Percentiles rank a stretch among this genome's conserved stretches.
These are phyloP conservation scores for Phlogophora meticulosa DNA, from an alignment of 2,888 invertebrate species.

Conservation along the genomic window DNA sequence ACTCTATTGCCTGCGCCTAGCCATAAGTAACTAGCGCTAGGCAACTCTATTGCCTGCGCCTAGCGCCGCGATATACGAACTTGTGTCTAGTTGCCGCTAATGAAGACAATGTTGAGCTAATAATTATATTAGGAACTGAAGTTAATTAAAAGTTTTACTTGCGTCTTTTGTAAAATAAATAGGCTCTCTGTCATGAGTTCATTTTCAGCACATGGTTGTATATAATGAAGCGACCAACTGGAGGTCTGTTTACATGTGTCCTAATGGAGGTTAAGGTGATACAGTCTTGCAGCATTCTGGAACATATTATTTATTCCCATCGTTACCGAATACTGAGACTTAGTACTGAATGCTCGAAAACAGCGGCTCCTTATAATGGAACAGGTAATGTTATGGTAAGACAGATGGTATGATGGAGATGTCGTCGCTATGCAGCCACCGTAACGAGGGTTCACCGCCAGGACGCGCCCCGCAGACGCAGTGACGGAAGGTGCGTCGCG, in stretches of 20 bases:
- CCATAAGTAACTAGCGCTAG: neutral
- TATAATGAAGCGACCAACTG: neutral
- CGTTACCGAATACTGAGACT: conserved; percentile 3
- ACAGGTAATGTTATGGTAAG: neutral
- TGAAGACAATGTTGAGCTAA: conserved; percentile 5
- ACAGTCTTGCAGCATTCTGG: conserved; percentile 4
- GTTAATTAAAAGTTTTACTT: neutral
- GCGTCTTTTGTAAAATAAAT: neutral
- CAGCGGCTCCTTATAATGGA: neutral
- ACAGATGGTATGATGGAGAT: conserved; percentile 1
- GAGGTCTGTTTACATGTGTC: neutral
- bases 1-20: neutral
- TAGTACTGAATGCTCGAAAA: neutral
- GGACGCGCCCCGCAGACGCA: no score
- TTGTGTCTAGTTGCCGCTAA: conserved; percentile 27
- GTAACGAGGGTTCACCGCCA: neutral
- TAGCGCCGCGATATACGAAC: neutral
- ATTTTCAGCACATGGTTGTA: no score
- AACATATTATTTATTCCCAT: neutral
- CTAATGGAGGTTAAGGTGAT: no score
- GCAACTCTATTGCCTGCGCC: neutral
- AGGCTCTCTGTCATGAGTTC: neutral
- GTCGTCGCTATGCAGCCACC: neutral
- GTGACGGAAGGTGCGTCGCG: no score
- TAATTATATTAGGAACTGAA: neutral